Percentiles rank a stretch among this genome's conserved stretches.
Conservation (phyloP, 2,888 invertebrate genomes). For the Dinocampus coccinellae region DNA sequence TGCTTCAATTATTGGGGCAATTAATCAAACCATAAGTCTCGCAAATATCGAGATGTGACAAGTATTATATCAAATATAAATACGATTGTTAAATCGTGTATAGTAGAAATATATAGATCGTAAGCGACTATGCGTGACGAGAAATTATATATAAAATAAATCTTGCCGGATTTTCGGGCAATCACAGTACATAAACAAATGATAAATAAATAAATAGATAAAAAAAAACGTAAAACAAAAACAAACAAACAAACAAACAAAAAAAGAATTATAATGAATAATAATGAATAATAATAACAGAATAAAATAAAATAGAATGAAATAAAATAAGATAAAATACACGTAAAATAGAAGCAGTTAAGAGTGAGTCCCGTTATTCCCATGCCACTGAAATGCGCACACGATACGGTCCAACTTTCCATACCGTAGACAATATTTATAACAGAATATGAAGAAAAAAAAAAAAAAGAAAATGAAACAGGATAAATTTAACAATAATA, state of each 20-base stretch:
- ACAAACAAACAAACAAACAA: too few relatives aligned
- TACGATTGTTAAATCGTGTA: conserved; percentile 23
- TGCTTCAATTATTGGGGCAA: conserved; percentile 15
- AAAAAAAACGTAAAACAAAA: conserved; percentile 21
- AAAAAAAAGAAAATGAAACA: conserved; percentile 65
- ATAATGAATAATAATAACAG: conserved; percentile 4
- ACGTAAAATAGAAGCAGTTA: conserved; percentile 19
- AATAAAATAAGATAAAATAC: conserved; percentile 16
- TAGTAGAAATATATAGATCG: conserved; percentile 31
- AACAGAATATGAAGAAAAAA: too few relatives aligned
- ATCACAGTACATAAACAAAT: conserved; percentile 6
- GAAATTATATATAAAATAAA: conserved; percentile 13
- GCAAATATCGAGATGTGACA: conserved; percentile 19
- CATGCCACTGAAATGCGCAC: conserved; percentile 63
- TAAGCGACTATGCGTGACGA: conserved; percentile 22
- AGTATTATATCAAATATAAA: conserved; percentile 38
- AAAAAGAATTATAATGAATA: background rate
- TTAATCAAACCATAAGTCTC: conserved; percentile 31
- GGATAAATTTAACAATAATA: conserved; percentile 56
- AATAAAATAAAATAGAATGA: conserved; percentile 21
- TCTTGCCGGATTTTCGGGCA: background rate
- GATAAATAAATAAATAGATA: conserved; percentile 5
- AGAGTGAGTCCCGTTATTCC: conserved; percentile 64
- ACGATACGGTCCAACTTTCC: conserved; percentile 65
- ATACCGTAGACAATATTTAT: conserved; percentile 69